A percentile compares a stretch with the other conserved stretches of the same genome.
Evolutionary conservation across 2,797 vertebrate genomes (phyloP).

Genomic region (Thamnophis elegans): DNA sequence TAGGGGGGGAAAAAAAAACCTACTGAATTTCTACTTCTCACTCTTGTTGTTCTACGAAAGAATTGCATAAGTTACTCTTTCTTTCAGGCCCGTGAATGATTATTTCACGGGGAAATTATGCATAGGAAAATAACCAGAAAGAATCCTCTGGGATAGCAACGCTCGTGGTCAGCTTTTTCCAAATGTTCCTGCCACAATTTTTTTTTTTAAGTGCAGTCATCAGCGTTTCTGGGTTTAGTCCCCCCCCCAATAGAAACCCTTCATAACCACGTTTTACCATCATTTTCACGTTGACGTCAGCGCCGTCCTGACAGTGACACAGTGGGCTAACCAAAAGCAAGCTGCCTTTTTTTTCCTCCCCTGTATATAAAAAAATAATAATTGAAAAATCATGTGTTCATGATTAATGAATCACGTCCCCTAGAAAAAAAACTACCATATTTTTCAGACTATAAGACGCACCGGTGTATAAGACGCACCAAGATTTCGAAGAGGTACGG

Average conservation of each 20-base stretch:
- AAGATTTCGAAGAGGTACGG: too few relatives aligned
- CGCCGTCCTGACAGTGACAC: conserved; percentile 56
- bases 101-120: conserved; percentile 81
- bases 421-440: conserved; percentile 34
- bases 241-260: conserved; percentile 40
- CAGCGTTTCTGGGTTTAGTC: conserved; percentile 45
- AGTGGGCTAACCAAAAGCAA: conserved; percentile 66
- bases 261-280: conserved; percentile 33
- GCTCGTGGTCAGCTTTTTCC: conserved; percentile 74
- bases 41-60: conserved; percentile 70
- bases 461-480: too few relatives aligned
- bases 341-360: conserved; percentile 35
- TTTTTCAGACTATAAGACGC: too few relatives aligned
- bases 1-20: conserved; percentile 30
- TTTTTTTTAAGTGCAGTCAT: conserved; percentile 49
- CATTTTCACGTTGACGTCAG: conserved; percentile 38
- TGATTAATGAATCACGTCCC: conserved; percentile 64
- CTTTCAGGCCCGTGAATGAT: conserved; percentile 73
- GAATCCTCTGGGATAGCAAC: conserved; percentile 72
- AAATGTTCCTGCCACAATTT: conserved; percentile 69
- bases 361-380: conserved; percentile 48
- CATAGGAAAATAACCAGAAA: conserved; percentile 72
- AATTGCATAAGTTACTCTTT: conserved; percentile 71
- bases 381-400: conserved; percentile 64
- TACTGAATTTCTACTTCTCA: conserved; percentile 57